Evolutionary conservation across 2,113 vertebrate species (phyloP).

Genomic region (Cebidichthys violaceus): DNA sequence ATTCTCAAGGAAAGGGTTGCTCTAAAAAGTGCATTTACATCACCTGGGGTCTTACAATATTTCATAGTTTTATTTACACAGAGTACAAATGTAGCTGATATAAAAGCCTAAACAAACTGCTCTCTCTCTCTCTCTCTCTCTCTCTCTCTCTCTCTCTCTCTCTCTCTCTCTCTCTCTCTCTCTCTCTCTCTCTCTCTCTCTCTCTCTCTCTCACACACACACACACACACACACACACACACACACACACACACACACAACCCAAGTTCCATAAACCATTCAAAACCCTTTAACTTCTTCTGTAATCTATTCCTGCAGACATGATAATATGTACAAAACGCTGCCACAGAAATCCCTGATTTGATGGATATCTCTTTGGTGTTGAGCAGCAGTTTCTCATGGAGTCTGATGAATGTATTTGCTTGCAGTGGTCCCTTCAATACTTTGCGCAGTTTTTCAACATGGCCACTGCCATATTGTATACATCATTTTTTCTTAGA

Average conservation of each 20-base stretch:
- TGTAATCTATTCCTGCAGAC: neutral
- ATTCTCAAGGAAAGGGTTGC: neutral
- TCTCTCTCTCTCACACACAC: too few relatives aligned
- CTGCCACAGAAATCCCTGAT: constrained; percentile 14
- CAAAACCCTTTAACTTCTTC: neutral
- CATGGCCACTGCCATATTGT: neutral
- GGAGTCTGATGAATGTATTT: neutral
- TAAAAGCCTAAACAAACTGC: neutral
- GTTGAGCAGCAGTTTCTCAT: neutral
- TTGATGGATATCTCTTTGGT: constrained; percentile 1
- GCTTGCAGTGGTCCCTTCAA: neutral
- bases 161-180: too few relatives aligned
- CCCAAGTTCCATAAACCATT: neutral
- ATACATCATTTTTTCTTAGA: neutral
- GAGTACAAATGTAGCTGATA: neutral
- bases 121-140: too few relatives aligned
- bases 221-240: neutral
- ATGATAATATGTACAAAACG: constrained; percentile 29
- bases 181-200: too few relatives aligned
- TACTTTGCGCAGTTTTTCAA: neutral
- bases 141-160: too few relatives aligned
- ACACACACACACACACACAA: neutral
- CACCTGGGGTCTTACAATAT: neutral
- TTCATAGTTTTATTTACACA: neutral
- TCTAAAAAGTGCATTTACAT: neutral